Base-by-base conservation (phyloP, 2,797 vertebrate species). In the Brachyalestes nurse region DNA sequence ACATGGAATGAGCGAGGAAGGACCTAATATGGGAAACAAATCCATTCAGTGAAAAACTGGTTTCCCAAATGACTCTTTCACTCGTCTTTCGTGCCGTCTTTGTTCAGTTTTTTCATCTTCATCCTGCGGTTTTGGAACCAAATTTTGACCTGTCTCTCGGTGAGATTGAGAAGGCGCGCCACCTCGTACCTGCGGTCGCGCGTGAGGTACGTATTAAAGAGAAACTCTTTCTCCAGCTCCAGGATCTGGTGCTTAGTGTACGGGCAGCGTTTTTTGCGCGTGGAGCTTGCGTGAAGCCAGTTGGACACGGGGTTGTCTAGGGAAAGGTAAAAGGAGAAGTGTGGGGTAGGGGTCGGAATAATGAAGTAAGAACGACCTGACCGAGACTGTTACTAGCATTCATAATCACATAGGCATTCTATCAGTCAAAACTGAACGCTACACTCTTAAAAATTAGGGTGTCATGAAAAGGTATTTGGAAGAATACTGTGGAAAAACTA, bases 31-130 rank as follows among this genome's bases (percentile, higher is more conserved):
- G 53, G 69, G 25, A 74, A 60, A 6, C 7, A 38, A 42, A 16
- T n/a, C 47, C 60, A 23, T 60, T 77, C 19, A 40, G 28, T 65
- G 75, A 74, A 55, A 62, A 21, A 65, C 49, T 53, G 34, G 19
- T 55, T 78, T 58, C 17, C 23, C 71, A 73, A 77, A 10, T 21
- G 72, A 38, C 25, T 72, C 51, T 61, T 77, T 95, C 88, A 95
- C 81, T 95, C 93, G 0, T 96, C 94, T 87, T 96, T 97, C 4
- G 95, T 94, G 86, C 95, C 92, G 81, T 98, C 96, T 91, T 96
- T 97, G 93, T 97, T 98, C 84, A 97, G 96, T 89, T 98, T 99
- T 95, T 99, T 99, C 97, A 98, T 97, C 95, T 99, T 99, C 97
- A 99, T 99, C 90, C 97, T 96, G 89, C 97, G 96, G 90, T 99